A percentile compares a stretch with the other conserved stretches of the same genome.
Conservation (phyloP, 1,140 invertebrate genomes). For the Drosophila carrolli region DNA sequence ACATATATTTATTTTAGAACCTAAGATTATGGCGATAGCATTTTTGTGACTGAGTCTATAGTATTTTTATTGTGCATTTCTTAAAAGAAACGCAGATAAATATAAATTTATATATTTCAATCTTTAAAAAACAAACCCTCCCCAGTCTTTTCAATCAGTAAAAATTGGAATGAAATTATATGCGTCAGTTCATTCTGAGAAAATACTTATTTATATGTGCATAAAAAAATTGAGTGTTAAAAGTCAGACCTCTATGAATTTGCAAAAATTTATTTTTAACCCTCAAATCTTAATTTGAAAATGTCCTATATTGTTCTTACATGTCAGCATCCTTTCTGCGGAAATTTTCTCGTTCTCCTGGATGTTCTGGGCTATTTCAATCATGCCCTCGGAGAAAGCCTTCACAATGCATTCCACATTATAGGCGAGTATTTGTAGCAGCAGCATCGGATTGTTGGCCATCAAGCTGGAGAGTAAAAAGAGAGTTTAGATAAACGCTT, state of each 20-base stretch:
- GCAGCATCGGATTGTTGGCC: conserved; percentile 81
- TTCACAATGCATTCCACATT: conserved; percentile 83
- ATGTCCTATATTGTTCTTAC: conserved; percentile 37
- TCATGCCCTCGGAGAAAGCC: conserved; percentile 81
- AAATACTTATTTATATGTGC: too few species aligned
- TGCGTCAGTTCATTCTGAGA: too few species aligned
- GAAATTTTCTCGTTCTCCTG: conserved; percentile 76
- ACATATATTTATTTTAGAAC: not conserved
- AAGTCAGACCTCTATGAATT: too few species aligned
- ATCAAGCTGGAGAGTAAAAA: conserved; percentile 58
- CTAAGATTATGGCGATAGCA: too few species aligned
- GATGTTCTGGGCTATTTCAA: conserved; percentile 77
- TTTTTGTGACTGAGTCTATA: too few species aligned
- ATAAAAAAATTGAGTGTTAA: too few species aligned
- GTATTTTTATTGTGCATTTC: too few species aligned
- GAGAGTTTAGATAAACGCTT: not conserved
- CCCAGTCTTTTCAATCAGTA: too few species aligned
- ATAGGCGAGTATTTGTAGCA: conserved; percentile 83
- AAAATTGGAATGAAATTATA: too few species aligned
- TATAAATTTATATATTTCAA: not conserved
- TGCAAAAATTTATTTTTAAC: too few species aligned
- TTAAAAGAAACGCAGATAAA: too few species aligned
- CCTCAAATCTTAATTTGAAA: too few species aligned
- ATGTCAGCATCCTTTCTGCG: conserved; percentile 79
- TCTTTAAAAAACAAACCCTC: not conserved